phyloP scores from a whole-genome alignment of 2,797 vertebrate species.

The Dendrocincla tyrannina region DNA sequence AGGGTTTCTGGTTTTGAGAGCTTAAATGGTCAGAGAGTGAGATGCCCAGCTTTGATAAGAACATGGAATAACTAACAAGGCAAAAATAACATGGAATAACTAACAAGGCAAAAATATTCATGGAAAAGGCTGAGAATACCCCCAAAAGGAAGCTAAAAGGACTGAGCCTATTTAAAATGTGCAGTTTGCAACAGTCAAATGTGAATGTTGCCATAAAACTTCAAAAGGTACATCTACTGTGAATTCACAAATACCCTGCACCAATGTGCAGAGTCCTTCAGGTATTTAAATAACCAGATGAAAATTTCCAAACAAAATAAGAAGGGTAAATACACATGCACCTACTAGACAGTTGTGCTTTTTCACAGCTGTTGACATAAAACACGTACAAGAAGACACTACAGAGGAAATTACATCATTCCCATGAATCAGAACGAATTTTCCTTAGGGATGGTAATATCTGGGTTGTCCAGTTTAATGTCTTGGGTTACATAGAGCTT shows the following conservation, averaged over 20 bases:
- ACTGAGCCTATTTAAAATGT: neutral
- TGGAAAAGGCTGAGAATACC: neutral
- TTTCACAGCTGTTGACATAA: slow-evolving; percentile 39
- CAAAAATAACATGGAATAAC: neutral
- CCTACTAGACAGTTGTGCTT: slow-evolving; percentile 27
- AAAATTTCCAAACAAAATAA: slow-evolving; percentile 42
- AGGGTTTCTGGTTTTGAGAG: neutral
- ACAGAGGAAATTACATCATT: slow-evolving; percentile 11
- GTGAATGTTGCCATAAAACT: neutral
- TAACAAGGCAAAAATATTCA: neutral
- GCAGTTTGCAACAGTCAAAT: neutral
- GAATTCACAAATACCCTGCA: neutral
- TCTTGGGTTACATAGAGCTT: neutral
- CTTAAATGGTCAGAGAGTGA: neutral
- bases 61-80: too few species aligned
- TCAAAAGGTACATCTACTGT: neutral
- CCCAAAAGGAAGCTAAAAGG: neutral
- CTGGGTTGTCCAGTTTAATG: neutral
- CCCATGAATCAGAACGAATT: neutral
- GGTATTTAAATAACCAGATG: slow-evolving; percentile 3
- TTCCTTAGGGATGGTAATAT: slow-evolving; percentile 4
- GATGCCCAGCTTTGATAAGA: neutral
- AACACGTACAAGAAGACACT: neutral
- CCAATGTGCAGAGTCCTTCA: neutral
- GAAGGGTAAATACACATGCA: neutral